phyloP scores from a whole-genome alignment of 2,797 vertebrate species.

The Microcaecilia unicolor region DNA sequence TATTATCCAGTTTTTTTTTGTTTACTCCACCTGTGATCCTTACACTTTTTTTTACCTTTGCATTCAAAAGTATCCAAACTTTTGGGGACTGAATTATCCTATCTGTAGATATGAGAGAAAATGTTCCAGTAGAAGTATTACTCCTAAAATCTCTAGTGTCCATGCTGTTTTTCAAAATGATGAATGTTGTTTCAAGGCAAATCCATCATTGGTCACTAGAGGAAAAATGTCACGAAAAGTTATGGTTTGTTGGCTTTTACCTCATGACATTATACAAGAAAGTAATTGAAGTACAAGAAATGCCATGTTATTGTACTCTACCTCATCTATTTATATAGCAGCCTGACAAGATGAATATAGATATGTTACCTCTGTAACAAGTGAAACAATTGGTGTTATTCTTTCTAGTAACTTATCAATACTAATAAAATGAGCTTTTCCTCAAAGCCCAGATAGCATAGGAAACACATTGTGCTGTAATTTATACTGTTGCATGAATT shows the following conservation, averaged over 20 bases:
- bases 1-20: too few relatives aligned
- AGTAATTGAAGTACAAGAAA: constrained; percentile 87
- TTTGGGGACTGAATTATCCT: too few relatives aligned
- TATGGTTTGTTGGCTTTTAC: constrained; percentile 87
- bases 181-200: constrained; percentile 78
- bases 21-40: too few relatives aligned
- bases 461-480: too few relatives aligned
- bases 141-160: constrained; percentile 57
- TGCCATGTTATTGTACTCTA: constrained; percentile 75
- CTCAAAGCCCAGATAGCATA: too few relatives aligned
- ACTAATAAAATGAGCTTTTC: constrained; percentile 9
- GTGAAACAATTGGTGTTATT: constrained; percentile 37
- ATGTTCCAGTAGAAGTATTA: constrained; percentile 1
- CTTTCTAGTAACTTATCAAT: constrained; percentile 28
- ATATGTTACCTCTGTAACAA: constrained; percentile 46
- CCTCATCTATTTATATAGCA: constrained; percentile 75
- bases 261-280: constrained; percentile 77
- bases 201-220: constrained; percentile 80
- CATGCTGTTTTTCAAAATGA: constrained; percentile 75
- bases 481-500: too few relatives aligned
- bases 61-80: too few relatives aligned
- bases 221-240: constrained; percentile 82
- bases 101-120: too few relatives aligned
- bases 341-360: constrained; percentile 71
- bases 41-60: too few relatives aligned